A percentile compares a stretch with the other conserved stretches of the same genome.
phyloP scores from a whole-genome alignment of 64 coral and sea anemone genomes.

The Porites lutea region DNA sequence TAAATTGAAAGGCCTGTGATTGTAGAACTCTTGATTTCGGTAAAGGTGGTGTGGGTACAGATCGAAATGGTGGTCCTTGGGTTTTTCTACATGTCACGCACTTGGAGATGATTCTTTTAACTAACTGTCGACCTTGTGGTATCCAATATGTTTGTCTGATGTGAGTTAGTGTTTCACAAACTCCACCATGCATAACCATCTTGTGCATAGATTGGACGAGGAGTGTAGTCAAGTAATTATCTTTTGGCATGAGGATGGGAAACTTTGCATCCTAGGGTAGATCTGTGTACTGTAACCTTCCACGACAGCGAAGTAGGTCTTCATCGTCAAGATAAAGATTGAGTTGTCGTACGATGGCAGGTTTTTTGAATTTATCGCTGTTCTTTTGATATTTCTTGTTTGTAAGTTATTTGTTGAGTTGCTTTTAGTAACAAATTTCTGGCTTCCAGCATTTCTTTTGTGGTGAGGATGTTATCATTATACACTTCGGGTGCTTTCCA shows the following conservation, averaged over 20 bases:
- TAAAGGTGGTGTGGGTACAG: constrained; percentile 48
- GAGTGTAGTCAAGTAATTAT: constrained; percentile 57
- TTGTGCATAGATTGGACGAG: constrained; percentile 41
- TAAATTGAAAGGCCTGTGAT: constrained; percentile 40
- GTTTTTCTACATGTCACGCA: constrained; percentile 61
- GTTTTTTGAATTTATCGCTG: constrained; percentile 51
- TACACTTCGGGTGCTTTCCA: constrained; percentile 14
- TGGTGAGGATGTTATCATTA: not conserved
- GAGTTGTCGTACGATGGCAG: constrained; percentile 52
- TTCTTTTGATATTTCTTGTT: constrained; percentile 13
- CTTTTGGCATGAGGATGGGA: constrained; percentile 64
- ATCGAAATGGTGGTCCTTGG: constrained; percentile 32
- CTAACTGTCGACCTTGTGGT: constrained; percentile 54
- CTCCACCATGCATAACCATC: constrained; percentile 45
- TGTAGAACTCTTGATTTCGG: constrained; percentile 25
- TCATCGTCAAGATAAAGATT: constrained; percentile 27
- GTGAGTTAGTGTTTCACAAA: constrained; percentile 67
- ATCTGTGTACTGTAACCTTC: constrained; percentile 52
- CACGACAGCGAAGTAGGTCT: constrained; percentile 55
- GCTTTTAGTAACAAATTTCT: not conserved
- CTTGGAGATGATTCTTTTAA: constrained; percentile 47
- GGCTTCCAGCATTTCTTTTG: constrained; percentile 25
- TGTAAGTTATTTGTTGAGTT: constrained; percentile 8
- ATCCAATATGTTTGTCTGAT: constrained; percentile 73
- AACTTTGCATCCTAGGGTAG: constrained; percentile 62